A percentile compares a stretch with the other conserved stretches of the same genome.
Evolutionary conservation across 2,797 vertebrate genomes (phyloP).

Genomic region (Rhynchonycteris naso): DNA sequence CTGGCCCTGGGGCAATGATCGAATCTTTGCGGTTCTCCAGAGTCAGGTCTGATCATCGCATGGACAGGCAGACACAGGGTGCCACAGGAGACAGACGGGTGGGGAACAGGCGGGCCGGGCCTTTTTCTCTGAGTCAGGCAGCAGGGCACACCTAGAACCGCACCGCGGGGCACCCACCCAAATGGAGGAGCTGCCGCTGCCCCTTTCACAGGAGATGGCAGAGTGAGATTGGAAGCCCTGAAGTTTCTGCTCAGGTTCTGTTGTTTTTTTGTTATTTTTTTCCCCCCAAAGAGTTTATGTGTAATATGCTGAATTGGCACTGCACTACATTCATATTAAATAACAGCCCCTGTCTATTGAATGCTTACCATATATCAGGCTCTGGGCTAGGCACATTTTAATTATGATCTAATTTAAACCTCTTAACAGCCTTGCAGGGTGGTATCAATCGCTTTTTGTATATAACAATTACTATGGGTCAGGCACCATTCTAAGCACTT

Average conservation of each 20-base stretch:
- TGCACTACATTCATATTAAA: slow-evolving; percentile 15
- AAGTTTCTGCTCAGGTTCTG: not conserved
- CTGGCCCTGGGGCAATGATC: slow-evolving; percentile 32
- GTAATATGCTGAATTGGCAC: not conserved
- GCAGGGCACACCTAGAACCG: not conserved
- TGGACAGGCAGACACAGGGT: slow-evolving; percentile 17
- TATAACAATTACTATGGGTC: not conserved
- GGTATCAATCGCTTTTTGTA: not conserved
- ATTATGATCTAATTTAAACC: not conserved
- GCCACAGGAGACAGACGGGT: not conserved
- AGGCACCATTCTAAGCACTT: not conserved
- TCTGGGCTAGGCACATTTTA: not conserved
- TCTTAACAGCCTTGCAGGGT: not conserved
- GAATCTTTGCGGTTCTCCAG: not conserved
- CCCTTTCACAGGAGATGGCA: not conserved
- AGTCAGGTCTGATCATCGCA: slow-evolving; percentile 34
- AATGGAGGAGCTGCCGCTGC: not conserved
- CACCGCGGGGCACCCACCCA: not conserved
- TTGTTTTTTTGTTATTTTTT: not conserved
- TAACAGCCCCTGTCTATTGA: not conserved
- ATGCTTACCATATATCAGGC: not conserved
- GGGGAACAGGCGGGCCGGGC: not conserved
- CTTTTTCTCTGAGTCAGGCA: slow-evolving; percentile 21
- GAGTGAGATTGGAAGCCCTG: not conserved
- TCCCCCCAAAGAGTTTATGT: not conserved